Percentiles rank a stretch among this genome's conserved stretches.
These are phyloP conservation scores for Adelognathus sp. DNA, from an alignment of 2,888 invertebrate genomes.

Conservation along the genomic window DNA sequence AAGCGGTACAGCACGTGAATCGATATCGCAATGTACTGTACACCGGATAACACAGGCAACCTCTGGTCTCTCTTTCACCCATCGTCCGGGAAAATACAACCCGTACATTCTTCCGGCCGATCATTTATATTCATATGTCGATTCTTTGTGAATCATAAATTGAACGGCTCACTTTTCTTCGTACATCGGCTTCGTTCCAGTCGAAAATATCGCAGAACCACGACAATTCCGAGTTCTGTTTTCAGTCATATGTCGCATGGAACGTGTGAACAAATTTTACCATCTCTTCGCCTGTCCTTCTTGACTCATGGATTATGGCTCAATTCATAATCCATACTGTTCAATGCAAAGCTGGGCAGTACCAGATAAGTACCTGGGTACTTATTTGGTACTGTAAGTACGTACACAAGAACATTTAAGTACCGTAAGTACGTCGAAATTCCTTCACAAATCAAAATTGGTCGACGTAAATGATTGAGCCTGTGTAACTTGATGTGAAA, in stretches of 20 bases:
- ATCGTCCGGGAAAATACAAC: conserved; percentile 7
- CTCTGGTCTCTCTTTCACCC: not conserved
- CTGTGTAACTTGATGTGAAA: no score
- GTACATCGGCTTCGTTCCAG: not conserved
- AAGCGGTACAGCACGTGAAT: conserved; percentile 35
- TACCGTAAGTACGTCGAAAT: no score
- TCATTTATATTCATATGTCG: conserved; percentile 55
- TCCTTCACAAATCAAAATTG: no score
- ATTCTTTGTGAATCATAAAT: conserved; percentile 56
- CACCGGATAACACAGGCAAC: conserved; percentile 19
- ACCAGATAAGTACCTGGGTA: no score
- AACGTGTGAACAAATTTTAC: not conserved
- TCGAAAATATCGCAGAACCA: not conserved
- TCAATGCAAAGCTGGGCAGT: no score
- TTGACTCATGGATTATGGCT: not conserved
- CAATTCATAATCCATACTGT: no score
- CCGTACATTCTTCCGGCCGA: conserved; percentile 38
- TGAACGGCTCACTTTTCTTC: conserved; percentile 17
- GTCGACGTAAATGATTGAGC: no score
- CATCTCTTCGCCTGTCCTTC: not conserved
- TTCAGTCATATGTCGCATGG: not conserved
- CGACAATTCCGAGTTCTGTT: not conserved
- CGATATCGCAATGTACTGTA: conserved; percentile 44
- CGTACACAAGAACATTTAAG: no score
- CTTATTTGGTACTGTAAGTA: no score